Evolutionary conservation across 1,140 invertebrate species (phyloP), one percentile per base, ranked within the genome.

Genomic region (Teleopsis dalmanni): DNA sequence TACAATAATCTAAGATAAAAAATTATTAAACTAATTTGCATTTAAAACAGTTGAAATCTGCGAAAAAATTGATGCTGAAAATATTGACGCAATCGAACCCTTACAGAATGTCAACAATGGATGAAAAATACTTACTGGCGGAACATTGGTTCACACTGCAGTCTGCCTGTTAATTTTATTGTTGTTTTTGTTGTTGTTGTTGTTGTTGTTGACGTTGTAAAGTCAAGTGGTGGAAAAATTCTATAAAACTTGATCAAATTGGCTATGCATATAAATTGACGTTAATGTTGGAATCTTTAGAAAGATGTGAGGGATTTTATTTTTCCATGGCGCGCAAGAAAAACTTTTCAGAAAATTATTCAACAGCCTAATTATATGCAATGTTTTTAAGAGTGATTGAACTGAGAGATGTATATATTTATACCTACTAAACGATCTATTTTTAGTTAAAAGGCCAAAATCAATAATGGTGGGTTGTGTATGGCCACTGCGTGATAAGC

Each of bases 231-330:
- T 62, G 58, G 60, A 65, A 63, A 65, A 68, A 68, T 69, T 64
- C 53, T 62, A 51, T 68, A 68, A 68, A 68, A 69, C 62, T 61
- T 59, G 54, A 59, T 65, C 55, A 69, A 62, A 66, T 65, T 67
- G 63, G 57, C 64, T 70, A 61, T 70, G 66, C 66, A 70, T 70
- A 70, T 70, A 70, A 70, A 70, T 70, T 66, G 62, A 57, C 44
- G 66, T 66, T 69, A 67, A 69, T 69, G 58, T 37, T 42, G 26
- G 40, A 23, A 25, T 46, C 44, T 31, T 13, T 42, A 9, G 22
- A 34, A 34, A 31, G 10, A 11, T 13, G 31, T 19, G 35, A 29
- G 11, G 22, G 14, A 11, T 36, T 18, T 34, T 35, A 27, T 27
- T 35, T 35, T 46, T 46, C 22, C 16, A 35, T 25, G 27, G 18